Conservation (phyloP, 2,797 vertebrate species). For the Alfaro cultratus region DNA sequence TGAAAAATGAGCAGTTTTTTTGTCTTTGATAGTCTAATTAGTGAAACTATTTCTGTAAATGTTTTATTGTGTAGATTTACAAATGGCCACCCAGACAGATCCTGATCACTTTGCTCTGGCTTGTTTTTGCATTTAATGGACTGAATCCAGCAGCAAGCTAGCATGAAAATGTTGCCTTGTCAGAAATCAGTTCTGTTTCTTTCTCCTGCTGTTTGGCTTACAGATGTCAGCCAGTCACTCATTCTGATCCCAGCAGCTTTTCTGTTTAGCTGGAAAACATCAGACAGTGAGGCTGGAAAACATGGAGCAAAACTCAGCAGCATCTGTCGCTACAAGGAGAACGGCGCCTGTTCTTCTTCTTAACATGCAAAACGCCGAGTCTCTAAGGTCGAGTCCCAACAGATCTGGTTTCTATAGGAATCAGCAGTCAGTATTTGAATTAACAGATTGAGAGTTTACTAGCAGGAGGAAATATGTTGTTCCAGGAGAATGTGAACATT, state of each 20-base stretch:
- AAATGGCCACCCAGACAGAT: too few species aligned
- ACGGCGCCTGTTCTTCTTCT: neutral
- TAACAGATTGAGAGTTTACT: conserved; percentile 15
- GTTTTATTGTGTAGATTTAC: too few species aligned
- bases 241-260: conserved; percentile 15
- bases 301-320: conserved; percentile 31
- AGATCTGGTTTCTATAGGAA: conserved; percentile 17
- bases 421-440: conserved; percentile 33
- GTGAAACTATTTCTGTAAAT: too few species aligned
- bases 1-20: too few species aligned
- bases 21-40: too few species aligned
- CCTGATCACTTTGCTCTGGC: neutral
- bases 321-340: conserved; percentile 19
- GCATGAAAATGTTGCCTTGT: neutral
- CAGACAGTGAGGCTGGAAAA: conserved; percentile 13
- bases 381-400: conserved; percentile 2
- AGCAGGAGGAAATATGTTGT: conserved; percentile 1
- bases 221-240: conserved; percentile 44
- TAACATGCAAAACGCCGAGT: conserved; percentile 8
- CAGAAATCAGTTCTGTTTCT: conserved; percentile 36
- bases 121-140: conserved; percentile 11
- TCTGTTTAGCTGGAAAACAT: conserved; percentile 1
- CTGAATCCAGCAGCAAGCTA: neutral
- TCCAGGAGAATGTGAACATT: neutral
- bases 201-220: conserved; percentile 36